A percentile compares a stretch with the other conserved stretches of the same genome.
phyloP scores from a whole-genome alignment of 64 coral and sea anemone species.

The Dendronephthya gigantea region DNA sequence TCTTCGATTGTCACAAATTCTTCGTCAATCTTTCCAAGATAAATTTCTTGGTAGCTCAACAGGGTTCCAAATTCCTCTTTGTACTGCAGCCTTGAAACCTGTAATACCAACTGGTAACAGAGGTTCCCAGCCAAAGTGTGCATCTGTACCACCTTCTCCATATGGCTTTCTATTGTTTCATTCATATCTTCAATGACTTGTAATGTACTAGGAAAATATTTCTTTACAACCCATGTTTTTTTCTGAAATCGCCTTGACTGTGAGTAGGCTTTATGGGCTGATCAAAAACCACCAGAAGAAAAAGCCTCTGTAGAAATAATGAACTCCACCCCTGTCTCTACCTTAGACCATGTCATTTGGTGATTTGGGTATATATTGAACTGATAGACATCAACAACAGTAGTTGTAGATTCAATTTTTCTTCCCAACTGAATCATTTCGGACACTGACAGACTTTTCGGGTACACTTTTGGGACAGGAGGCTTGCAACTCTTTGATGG shows the following conservation, averaged over 20 bases:
- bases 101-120: neutral
- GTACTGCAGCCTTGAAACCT: neutral
- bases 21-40: neutral
- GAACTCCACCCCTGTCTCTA: neutral
- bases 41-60: neutral
- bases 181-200: neutral
- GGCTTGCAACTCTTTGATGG: neutral
- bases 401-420: neutral
- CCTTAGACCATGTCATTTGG: neutral
- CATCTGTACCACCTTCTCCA: constrained; percentile 49
- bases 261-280: neutral
- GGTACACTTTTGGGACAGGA: neutral
- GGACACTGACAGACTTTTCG: neutral
- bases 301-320: neutral
- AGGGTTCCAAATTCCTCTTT: neutral
- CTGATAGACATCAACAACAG: neutral
- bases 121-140: constrained; percentile 29
- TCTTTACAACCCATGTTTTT: constrained; percentile 38
- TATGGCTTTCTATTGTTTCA: constrained; percentile 36
- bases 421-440: neutral
- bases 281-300: neutral
- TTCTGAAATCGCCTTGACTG: neutral
- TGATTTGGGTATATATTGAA: neutral
- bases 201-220: constrained; percentile 9
- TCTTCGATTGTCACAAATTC: neutral